A percentile compares a stretch with the other conserved stretches of the same genome.
phyloP scores from a whole-genome alignment of 2,113 vertebrate genomes.

The Clarias magur region DNA sequence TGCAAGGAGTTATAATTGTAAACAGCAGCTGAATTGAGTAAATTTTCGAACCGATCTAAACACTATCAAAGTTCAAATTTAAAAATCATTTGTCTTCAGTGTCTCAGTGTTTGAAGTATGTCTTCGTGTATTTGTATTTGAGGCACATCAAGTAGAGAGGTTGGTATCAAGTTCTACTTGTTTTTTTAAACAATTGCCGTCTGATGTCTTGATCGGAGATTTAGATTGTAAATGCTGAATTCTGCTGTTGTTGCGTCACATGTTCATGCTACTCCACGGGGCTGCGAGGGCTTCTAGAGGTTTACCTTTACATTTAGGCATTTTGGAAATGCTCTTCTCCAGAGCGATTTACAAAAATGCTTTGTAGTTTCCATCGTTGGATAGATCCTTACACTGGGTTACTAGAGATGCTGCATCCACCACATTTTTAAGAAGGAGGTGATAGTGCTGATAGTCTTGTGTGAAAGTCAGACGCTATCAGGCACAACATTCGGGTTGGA shows the following conservation, averaged over 20 bases:
- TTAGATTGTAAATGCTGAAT: background rate
- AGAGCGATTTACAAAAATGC: too few species aligned
- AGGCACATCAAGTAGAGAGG: background rate
- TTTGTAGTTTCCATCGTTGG: too few species aligned
- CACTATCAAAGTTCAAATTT: background rate
- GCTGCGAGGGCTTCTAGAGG: background rate
- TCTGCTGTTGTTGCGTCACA: background rate
- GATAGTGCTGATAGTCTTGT: background rate
- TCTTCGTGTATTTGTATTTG: background rate
- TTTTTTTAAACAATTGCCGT: background rate
- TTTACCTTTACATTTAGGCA: too few species aligned
- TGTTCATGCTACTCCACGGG: background rate
- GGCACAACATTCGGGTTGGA: background rate
- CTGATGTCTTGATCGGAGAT: background rate
- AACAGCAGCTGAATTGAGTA: background rate
- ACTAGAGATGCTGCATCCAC: background rate
- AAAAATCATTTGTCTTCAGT: background rate
- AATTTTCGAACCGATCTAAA: background rate
- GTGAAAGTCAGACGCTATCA: background rate
- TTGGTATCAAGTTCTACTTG: background rate
- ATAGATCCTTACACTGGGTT: too few species aligned
- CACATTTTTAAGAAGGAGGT: constrained; percentile 17
- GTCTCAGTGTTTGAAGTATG: background rate
- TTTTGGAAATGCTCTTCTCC: too few species aligned
- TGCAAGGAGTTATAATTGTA: too few species aligned